phyloP scores from a whole-genome alignment of 2,888 invertebrate genomes.

The Tetranychus piercei region DNA sequence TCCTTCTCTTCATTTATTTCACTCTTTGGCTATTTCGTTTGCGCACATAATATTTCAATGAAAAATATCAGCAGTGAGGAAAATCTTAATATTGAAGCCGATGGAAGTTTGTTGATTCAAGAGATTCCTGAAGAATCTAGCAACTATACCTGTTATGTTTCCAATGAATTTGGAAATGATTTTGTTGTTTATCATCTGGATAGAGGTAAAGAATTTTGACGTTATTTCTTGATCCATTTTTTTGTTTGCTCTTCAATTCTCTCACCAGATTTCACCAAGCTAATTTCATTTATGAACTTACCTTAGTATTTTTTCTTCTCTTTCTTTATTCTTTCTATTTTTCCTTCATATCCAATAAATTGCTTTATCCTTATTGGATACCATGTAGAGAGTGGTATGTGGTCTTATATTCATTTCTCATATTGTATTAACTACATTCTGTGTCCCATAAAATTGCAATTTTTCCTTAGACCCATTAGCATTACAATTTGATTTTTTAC shows the following conservation, averaged over 20 bases:
- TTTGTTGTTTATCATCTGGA: constrained; percentile 9
- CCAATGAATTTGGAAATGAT: constrained; percentile 14
- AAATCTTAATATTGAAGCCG: constrained; percentile 11
- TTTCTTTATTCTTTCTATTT: neutral
- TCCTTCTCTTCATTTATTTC: neutral
- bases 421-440: neutral
- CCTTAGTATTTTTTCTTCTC: neutral
- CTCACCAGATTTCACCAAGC: neutral
- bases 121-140: neutral
- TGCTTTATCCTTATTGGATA: neutral
- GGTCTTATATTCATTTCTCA: neutral
- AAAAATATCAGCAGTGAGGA: neutral
- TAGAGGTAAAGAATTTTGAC: neutral
- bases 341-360: neutral
- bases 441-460: neutral
- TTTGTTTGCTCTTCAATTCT: neutral
- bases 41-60: no score
- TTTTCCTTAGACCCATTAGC: neutral
- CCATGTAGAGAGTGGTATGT: constrained; percentile 5
- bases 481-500: neutral
- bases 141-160: constrained; percentile 13
- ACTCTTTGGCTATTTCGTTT: no score
- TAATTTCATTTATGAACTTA: neutral
- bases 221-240: neutral
- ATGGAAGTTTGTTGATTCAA: constrained; percentile 13